Conservation (phyloP, 2,888 invertebrate genomes). For the Hetaerina titia region DNA sequence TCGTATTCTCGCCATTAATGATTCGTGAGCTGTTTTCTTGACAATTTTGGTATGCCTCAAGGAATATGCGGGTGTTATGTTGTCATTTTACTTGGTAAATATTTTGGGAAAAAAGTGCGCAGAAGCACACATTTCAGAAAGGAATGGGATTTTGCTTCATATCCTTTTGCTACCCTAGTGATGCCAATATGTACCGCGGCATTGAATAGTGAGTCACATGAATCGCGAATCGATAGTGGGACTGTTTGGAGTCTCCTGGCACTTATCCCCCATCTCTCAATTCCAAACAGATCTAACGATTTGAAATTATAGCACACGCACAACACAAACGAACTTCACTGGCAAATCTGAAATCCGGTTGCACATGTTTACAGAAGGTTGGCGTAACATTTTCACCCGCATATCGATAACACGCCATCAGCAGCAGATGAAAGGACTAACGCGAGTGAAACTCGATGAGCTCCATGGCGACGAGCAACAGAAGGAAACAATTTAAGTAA, state of each 20-base stretch:
- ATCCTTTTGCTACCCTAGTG: no score
- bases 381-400: slow-evolving; percentile 1
- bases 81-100: no score
- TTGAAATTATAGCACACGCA: not conserved
- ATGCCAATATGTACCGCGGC: not conserved
- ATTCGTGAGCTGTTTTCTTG: no score
- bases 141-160: no score
- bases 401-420: not conserved
- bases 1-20: no score
- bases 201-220: not conserved
- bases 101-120: no score
- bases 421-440: not conserved
- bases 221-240: not conserved
- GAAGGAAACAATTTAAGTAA: no score
- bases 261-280: not conserved
- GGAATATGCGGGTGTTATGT: no score
- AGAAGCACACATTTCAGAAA: no score
- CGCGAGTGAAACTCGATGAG: no score
- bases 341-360: not conserved
- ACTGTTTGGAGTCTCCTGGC: not conserved
- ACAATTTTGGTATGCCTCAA: no score
- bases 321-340: not conserved
- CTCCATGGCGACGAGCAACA: no score
- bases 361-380: not conserved
- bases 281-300: not conserved